Evolutionary conservation across 2,113 vertebrate species (phyloP), one percentile per base, ranked within the genome.

Genomic region (Nothobranchius furzeri): DNA sequence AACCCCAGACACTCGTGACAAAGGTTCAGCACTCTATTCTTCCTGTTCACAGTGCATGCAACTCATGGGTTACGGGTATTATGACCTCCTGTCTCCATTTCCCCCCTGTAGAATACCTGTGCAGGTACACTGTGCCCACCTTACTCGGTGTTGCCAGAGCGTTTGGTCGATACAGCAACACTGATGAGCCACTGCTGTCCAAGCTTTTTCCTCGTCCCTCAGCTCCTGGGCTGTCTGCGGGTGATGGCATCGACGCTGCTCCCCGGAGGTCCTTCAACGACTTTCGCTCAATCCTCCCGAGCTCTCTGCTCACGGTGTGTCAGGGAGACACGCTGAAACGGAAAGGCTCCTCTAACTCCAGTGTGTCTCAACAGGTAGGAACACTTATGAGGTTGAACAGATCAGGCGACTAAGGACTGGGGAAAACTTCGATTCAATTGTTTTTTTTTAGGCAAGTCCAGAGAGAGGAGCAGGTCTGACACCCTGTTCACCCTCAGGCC

Each of bases 221-320:
- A 0, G 90, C 91, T 0, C 93, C 95, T 17, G 79, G 92, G 14
- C 83, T 90, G 63, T 82, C 91, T 2, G 75, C 88, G 8, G 82
- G 87, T 0, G 95, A 95, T 6, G 95, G 96, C 8, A 64, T 89
- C 0, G 97, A 98, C 17, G 90, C 94, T 0, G 82, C 90, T 3
- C 93, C 94, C 6, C 88, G 98, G 0, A 93, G 97, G 13, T 99
- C 98, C 51, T 99, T 99, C 80, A 98, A 95, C 14, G 98, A 99
- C 76, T 99, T 99, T 79, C 94, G 98, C 64, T 98, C 98, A 54
- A 99, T 99, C 89, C 90, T 99, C 54, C 97, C 98, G 24, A 96
- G 94, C 91, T 96, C 95, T 12, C 73, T 98, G 37, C 94, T 99
- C 37, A 93, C 93, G 0, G 95, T 93, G 60, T 98, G 94, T 78